Evolutionary conservation across 1,140 invertebrate genomes (phyloP), one percentile per base, ranked within the genome.

Genomic region (Hylaeus anthracinus): DNA sequence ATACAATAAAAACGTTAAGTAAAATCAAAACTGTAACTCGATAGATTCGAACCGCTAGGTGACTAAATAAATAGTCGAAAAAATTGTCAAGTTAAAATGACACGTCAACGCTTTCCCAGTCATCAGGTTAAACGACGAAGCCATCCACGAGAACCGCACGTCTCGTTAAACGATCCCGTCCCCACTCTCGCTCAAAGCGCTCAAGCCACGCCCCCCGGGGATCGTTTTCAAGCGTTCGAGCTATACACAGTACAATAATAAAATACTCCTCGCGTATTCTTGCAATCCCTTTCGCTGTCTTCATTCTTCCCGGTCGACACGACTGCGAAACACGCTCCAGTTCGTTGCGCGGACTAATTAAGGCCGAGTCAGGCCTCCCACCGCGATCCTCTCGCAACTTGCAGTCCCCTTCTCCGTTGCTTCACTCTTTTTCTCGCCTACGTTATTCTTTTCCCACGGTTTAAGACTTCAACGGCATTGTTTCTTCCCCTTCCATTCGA

Each of bases 211-310:
- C 60, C 9, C 60, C 5, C 51, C 51, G 51, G 6, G 51, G 51
- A 51, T 10, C 51, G 45, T 51, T 51, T 51, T 9, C 51, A 9
- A 8, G 51, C 10, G 6, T 6, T 51, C 51, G 51, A 8, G 51
- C 51, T 51, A 10, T 51, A 51, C 51, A 51, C 51, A 9, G 51
- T 79, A 80, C 86, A 86, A 86, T 86, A 81, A 83, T 84, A 81
- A 85, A 84, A 85, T 85, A 85, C 75, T 75, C 73, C 39, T 71
- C 67, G 79, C 48, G 61, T 73, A 26, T 69, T 72, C n/a, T 66
- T 45, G n/a, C 56, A 61, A 45, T 60, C 26, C 56, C 10, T 37
- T 26, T 41, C 45, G 43, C 4, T 60, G 39, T 48, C 48, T 4
- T 51, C 48, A 39, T 5, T 51, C 48, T 39, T n/a, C 4, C 10